A percentile compares a stretch with the other conserved stretches of the same genome.
Conservation (phyloP, 35 echinoderm and acorn worm genomes). For the Lytechinus pictus region DNA sequence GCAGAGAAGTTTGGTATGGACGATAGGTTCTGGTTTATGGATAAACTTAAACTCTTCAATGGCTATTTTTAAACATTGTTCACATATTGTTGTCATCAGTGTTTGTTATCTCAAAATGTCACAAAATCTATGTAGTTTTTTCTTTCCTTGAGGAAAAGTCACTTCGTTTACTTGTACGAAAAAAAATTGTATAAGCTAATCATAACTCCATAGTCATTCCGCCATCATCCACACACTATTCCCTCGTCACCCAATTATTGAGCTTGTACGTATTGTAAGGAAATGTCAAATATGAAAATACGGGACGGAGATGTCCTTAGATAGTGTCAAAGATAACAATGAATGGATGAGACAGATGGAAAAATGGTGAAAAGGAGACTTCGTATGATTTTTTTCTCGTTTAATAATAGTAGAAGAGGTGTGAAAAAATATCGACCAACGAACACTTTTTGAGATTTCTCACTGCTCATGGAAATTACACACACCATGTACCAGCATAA, state of each 20-base stretch:
- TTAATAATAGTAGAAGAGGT: background rate
- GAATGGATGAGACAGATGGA: background rate
- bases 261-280: background rate
- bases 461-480: background rate
- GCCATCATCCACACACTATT: background rate
- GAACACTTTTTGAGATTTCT: background rate
- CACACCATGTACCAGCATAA: background rate
- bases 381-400: background rate
- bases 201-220: background rate
- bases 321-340: slow-evolving; percentile 8
- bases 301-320: background rate
- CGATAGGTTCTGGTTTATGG: too few species aligned
- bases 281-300: background rate
- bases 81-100: too few species aligned
- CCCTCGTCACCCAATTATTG: background rate
- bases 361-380: background rate
- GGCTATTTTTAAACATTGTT: too few species aligned
- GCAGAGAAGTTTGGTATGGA: too few species aligned
- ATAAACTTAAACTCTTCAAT: too few species aligned
- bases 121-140: too few species aligned
- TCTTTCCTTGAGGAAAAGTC: too few species aligned
- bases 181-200: background rate
- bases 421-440: background rate
- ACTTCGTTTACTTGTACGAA: too few species aligned
- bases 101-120: too few species aligned